Base-by-base conservation (phyloP, 2,888 invertebrate species). In the Dicyrtomina minuta region DNA sequence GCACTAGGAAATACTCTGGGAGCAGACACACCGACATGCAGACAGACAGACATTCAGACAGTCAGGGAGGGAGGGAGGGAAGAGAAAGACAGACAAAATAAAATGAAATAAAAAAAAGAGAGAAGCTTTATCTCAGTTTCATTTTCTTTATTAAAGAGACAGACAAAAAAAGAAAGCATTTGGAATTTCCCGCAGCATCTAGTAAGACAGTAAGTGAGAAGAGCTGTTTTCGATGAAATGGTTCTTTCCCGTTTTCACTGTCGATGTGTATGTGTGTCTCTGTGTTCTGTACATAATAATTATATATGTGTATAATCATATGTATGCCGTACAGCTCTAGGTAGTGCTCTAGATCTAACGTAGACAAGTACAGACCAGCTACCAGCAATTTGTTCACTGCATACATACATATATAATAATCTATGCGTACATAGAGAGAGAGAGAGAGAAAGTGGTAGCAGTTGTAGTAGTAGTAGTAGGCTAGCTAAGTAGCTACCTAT, bases 61-160 rank as follows among this genome's bases (percentile, higher is more conserved):
- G n/a, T n/a, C n/a, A 49, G 8, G n/a, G n/a, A 49, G 49, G 17
- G 49, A 49, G 49, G 17, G n/a, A 49, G 49, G n/a, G 49, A 17
- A 53, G 5, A 53, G 51, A 55, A 26, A 55, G 27, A 27, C 55
- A 15, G 55, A 55, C 27, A 6, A 33, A 33, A 33, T 33, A 33
- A 33, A 33, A 46, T 26, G 44, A 8, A 26, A 8, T 55, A 15
- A 60, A 41, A 39, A 27, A 15, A 60, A 41, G 24, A 27, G 22
- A 61, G 46, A 46, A 43, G 43, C 44, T 43, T 43, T 43, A 24
- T 46, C n/a, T 33, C n/a, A 27, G 39, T 58, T 58, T 17, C 58
- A 39, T 58, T 58, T 58, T n/a, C 58, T 27, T 39, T 39, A 39
- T 58, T 58, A 58, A 58, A 58, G 58, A 58, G 58, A 58, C 39